Evolutionary conservation across 2,888 invertebrate species (phyloP).

Genomic region (Parnassius glacialis): DNA sequence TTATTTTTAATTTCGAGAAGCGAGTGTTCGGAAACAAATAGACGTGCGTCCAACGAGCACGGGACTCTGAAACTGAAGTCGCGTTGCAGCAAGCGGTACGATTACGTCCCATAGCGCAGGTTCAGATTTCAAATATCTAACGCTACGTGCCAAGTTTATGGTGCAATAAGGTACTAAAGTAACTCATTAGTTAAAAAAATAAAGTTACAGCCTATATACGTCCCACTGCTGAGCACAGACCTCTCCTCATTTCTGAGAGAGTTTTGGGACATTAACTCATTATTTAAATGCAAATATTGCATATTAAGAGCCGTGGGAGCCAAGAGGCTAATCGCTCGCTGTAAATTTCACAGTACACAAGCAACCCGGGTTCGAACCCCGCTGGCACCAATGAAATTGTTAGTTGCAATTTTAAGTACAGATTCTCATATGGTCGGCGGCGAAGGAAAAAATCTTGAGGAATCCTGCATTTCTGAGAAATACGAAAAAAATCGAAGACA

Average conservation of each 20-base stretch:
- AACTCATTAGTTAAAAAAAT: not conserved
- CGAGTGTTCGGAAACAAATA: not conserved
- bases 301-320: too few relatives aligned
- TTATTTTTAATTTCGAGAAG: slow-evolving; percentile 4
- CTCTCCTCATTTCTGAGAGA: too few relatives aligned
- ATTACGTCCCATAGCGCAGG: slow-evolving; percentile 18
- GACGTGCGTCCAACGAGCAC: slow-evolving; percentile 5
- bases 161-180: slow-evolving; percentile 13
- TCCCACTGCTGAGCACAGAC: too few relatives aligned
- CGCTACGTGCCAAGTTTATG: slow-evolving; percentile 18
- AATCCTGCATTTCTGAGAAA: too few relatives aligned
- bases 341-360: too few relatives aligned
- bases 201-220: too few relatives aligned
- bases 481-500: not conserved
- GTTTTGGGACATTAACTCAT: not conserved
- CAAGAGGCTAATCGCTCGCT: too few relatives aligned
- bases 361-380: too few relatives aligned
- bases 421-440: too few relatives aligned
- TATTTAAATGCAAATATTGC: not conserved
- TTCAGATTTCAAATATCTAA: not conserved
- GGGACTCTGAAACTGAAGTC: slow-evolving; percentile 9
- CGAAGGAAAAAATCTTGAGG: too few relatives aligned
- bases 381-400: too few relatives aligned
- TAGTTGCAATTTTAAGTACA: too few relatives aligned
- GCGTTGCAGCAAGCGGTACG: slow-evolving; percentile 11